Evolutionary conservation across 2,113 vertebrate genomes (phyloP).

Genomic region (Tetrax tetrax): DNA sequence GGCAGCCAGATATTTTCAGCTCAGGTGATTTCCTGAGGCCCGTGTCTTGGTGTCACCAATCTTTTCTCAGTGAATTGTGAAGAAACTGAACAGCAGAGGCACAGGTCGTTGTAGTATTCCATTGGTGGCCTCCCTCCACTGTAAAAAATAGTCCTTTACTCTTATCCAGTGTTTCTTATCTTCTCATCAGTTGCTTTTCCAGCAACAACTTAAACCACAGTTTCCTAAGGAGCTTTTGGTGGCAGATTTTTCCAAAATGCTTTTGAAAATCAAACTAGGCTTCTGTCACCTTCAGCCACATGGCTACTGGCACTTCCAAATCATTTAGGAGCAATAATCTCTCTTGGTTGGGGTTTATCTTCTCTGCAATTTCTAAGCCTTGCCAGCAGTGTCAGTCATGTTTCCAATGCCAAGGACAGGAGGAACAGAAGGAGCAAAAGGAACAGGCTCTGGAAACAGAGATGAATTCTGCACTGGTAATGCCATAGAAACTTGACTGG

Average conservation of each 20-base stretch:
- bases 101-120: not conserved
- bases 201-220: not conserved
- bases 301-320: not conserved
- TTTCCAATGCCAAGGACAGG: not conserved
- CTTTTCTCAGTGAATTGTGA: not conserved
- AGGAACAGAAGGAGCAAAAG: not conserved
- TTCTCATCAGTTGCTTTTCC: not conserved
- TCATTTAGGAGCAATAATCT: not conserved
- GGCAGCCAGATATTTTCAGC: not conserved
- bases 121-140: not conserved
- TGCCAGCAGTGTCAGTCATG: not conserved
- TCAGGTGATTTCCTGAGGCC: not conserved
- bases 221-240: not conserved
- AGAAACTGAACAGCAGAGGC: not conserved
- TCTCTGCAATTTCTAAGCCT: not conserved
- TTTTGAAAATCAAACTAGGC: not conserved
- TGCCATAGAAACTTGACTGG: not conserved
- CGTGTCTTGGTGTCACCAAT: not conserved
- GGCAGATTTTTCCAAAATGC: not conserved
- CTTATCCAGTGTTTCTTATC: not conserved
- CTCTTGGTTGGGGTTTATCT: not conserved
- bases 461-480: not conserved
- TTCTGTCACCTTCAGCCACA: not conserved
- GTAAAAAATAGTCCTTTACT: not conserved
- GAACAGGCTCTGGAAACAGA: not conserved